Conservation (phyloP, 2,797 vertebrate genomes). For the Brachyrhaphis roseni region DNA sequence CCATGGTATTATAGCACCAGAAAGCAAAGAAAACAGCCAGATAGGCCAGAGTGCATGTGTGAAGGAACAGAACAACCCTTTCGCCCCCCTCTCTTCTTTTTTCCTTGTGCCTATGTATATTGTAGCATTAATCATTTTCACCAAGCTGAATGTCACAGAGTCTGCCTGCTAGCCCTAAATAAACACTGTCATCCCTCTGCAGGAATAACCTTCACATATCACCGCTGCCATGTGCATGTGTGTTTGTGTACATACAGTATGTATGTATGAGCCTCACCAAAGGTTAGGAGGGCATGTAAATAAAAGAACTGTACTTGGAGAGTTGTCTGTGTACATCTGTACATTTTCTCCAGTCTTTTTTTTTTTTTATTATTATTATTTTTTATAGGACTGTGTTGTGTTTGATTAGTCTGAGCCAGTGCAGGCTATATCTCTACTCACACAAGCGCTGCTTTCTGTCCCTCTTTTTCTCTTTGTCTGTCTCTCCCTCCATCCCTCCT, state of each 20-base stretch:
- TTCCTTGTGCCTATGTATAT: slow-evolving; percentile 68
- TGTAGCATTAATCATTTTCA: slow-evolving; percentile 78
- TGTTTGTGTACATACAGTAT: slow-evolving; percentile 41
- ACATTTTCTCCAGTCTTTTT: slow-evolving; percentile 54
- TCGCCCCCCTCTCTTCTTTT: slow-evolving; percentile 22
- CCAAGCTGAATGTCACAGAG: slow-evolving; percentile 74
- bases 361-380: too few species aligned
- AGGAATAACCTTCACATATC: slow-evolving; percentile 79
- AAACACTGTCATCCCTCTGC: slow-evolving; percentile 77
- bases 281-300: slow-evolving; percentile 73
- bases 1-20: slow-evolving; percentile 9
- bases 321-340: slow-evolving; percentile 55
- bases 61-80: slow-evolving; percentile 21
- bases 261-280: slow-evolving; percentile 46
- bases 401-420: slow-evolving; percentile 71
- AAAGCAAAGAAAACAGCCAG: slow-evolving; percentile 21
- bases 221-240: slow-evolving; percentile 59
- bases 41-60: slow-evolving; percentile 19
- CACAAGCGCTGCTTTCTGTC: slow-evolving; percentile 10
- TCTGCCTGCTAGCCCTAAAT: slow-evolving; percentile 74
- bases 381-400: slow-evolving; percentile 61
- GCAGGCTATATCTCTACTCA: slow-evolving; percentile 42
- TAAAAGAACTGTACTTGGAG: slow-evolving; percentile 65
- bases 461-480: slow-evolving; percentile 33
- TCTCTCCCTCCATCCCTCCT: slow-evolving; percentile 33